Evolutionary conservation across 2,797 vertebrate species (phyloP).

Genomic region (Sternarchorhynchus goeldii): DNA sequence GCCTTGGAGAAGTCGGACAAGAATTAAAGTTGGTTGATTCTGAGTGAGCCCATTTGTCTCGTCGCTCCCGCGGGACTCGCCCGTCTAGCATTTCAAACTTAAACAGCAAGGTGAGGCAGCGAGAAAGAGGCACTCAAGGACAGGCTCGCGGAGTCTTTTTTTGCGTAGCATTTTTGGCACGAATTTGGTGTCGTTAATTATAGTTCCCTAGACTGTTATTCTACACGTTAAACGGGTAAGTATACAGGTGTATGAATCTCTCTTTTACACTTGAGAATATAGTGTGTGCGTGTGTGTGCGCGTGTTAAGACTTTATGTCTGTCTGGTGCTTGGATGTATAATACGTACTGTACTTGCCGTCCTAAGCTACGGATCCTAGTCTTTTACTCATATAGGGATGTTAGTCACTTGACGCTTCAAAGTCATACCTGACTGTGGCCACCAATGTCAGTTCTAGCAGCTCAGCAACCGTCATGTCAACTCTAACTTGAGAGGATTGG

Average conservation of each 20-base stretch:
- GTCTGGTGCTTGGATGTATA: constrained; percentile 1
- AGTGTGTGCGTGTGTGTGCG: not conserved
- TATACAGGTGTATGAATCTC: constrained; percentile 18
- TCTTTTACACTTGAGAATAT: not conserved
- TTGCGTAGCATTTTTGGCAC: constrained; percentile 2
- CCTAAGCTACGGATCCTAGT: constrained; percentile 47
- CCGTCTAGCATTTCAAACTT: constrained; percentile 41
- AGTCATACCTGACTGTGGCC: constrained; percentile 58
- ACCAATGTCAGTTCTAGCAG: constrained; percentile 33
- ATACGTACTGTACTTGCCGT: constrained; percentile 31
- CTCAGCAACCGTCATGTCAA: constrained; percentile 51
- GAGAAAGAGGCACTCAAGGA: constrained; percentile 35
- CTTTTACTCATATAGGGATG: constrained; percentile 25
- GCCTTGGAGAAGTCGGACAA: constrained; percentile 62
- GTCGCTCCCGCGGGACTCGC: constrained; percentile 57
- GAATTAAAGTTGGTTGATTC: constrained; percentile 66
- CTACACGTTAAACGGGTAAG: constrained; percentile 16
- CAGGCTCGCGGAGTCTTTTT: constrained; percentile 13
- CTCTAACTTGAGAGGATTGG: constrained; percentile 23
- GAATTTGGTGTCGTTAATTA: constrained; percentile 9
- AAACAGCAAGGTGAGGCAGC: constrained; percentile 5
- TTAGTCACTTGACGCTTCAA: constrained; percentile 52
- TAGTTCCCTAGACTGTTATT: constrained; percentile 16
- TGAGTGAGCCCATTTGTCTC: constrained; percentile 58
- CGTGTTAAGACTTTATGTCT: not conserved